Evolutionary conservation across 2,113 vertebrate genomes (phyloP), one percentile per base, ranked within the genome.

Genomic region (Pachypanchax playfairii): DNA sequence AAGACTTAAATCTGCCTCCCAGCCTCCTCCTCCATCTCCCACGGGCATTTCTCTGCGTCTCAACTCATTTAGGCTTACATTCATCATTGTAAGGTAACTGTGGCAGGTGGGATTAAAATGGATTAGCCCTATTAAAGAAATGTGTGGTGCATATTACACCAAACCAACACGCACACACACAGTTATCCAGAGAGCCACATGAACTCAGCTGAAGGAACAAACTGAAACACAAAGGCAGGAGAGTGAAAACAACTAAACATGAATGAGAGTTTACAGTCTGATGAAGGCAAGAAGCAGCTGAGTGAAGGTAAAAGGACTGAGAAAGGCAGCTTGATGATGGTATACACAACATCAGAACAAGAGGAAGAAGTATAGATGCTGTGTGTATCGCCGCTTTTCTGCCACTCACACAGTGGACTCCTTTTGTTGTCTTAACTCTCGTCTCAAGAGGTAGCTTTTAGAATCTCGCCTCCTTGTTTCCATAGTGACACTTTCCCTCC

Each of bases 81-180:
- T 92, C 85, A 92, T 92, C 91, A 92, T 80, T 87, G 87, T 90
- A 88, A 84, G 88, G 88, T 84, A 90, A 90, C 88, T 86, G 84
- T 92, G 90, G 89, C 91, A 91, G 89, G 87, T 92, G 89, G 86
- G 90, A 92, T 92, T 92, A 90, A 92, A 92, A 92, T 91, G 88
- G 90, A 92, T 92, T 91, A 90, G 86, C 82, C 82, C 87, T 88
- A 89, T 90, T 91, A 90, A 90, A 90, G 80, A 85, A 86, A 82
- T 87, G 83, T 87, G 88, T 84, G 88, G 85, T 86, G 83, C 81
- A 83, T 77, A 85, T 88, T 87, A 85, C 80, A 85, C 58, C 57
- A 43, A 80, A 75, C 79, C 61, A 43, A 48, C 44, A 39, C 51
- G 47, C 46, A 71, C 48, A 65, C 60, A 63, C 28, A 50, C 43